These are phyloP conservation scores for Notoglanidium macrostoma DNA, from an alignment of 2,797 vertebrate genomes.

Conservation along the genomic window DNA sequence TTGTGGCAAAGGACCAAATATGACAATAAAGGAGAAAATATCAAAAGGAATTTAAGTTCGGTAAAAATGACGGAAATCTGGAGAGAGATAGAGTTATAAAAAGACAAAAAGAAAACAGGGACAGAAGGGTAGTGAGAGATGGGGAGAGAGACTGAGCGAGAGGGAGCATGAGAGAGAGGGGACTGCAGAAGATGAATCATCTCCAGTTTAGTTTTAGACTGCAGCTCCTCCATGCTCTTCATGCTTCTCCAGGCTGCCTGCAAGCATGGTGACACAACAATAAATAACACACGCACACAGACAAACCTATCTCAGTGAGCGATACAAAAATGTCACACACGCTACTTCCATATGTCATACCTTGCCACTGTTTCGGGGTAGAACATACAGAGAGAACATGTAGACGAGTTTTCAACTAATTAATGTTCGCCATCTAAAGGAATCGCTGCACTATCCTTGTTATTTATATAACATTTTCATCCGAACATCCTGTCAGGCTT, in stretches of 20 bases:
- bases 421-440: conserved; percentile 38
- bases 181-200: conserved; percentile 56
- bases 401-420: conserved; percentile 11
- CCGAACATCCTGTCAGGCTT: neutral
- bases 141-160: neutral
- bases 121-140: conserved; percentile 15
- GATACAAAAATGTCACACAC: conserved; percentile 48
- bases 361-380: conserved; percentile 24
- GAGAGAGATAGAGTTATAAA: conserved; percentile 10
- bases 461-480: neutral
- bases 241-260: conserved; percentile 52
- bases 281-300: conserved; percentile 52
- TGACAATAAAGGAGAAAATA: conserved; percentile 57
- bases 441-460: neutral
- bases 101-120: conserved; percentile 23
- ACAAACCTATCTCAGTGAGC: conserved; percentile 45
- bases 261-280: conserved; percentile 54
- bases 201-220: conserved; percentile 46
- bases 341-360: conserved; percentile 46
- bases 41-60: conserved; percentile 47
- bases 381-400: conserved; percentile 22
- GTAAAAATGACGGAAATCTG: conserved; percentile 50
- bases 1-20: conserved; percentile 64
- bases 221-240: conserved; percentile 52
- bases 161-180: conserved; percentile 25